Evolutionary conservation across 2,797 vertebrate genomes (phyloP).

Genomic region (Etheostoma nigrum): DNA sequence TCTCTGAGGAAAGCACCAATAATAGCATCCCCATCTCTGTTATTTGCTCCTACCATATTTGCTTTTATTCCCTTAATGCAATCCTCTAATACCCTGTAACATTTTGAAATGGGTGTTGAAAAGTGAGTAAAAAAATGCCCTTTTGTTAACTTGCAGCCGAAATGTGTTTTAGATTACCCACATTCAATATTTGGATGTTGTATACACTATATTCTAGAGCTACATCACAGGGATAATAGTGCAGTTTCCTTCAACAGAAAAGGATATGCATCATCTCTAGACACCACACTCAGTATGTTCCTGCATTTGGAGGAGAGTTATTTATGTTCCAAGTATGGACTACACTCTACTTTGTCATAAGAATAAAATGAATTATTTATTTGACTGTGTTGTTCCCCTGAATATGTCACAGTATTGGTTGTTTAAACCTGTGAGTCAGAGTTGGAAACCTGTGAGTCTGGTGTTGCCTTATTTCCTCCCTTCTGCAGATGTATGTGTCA

Average conservation of each 20-base stretch:
- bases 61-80: conserved; percentile 13
- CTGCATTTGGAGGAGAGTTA: background rate
- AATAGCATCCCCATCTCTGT: conserved; percentile 31
- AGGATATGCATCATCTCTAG: background rate
- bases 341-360: conserved; percentile 2
- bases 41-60: conserved; percentile 23
- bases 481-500: conserved; percentile 32
- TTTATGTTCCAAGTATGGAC: conserved; percentile 29
- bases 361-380: conserved; percentile 20
- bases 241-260: conserved; percentile 7
- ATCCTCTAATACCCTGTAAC: conserved; percentile 6
- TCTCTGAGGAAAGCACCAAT: conserved; percentile 37
- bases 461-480: conserved; percentile 9
- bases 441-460: conserved; percentile 31
- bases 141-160: conserved; percentile 14
- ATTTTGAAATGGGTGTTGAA: conserved; percentile 23
- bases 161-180: conserved; percentile 17
- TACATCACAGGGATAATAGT: conserved; percentile 11
- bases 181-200: conserved; percentile 12
- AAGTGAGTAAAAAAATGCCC: background rate
- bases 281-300: conserved; percentile 6
- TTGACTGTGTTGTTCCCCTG: conserved; percentile 29
- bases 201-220: background rate
- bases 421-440: conserved; percentile 29
- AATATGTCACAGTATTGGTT: conserved; percentile 53